Evolutionary conservation across 2,888 invertebrate genomes (phyloP).

Genomic region (Alcis repandata): DNA sequence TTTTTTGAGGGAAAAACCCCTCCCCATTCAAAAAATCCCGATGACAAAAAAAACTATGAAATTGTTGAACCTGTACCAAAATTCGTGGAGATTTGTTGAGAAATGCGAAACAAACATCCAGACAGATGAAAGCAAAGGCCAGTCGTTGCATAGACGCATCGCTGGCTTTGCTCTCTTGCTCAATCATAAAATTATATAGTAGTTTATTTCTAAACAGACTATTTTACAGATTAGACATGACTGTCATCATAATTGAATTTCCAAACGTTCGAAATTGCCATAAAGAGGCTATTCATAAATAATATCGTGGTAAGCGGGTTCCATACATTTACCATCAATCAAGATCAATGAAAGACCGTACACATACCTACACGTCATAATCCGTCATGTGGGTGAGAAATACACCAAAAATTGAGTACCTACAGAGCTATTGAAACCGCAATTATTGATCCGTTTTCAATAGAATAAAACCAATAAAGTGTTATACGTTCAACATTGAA

Average conservation of each 20-base stretch:
- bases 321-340: conserved; percentile 61
- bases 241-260: not conserved
- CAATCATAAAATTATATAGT: no score
- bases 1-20: no score
- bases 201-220: not conserved
- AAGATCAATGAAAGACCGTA: conserved; percentile 61
- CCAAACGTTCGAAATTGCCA: conserved; percentile 6
- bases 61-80: no score
- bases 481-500: no score
- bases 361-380: conserved; percentile 69
- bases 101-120: no score
- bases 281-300: conserved; percentile 31
- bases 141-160: no score
- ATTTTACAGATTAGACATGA: not conserved
- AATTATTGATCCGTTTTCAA: conserved; percentile 45
- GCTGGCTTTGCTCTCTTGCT: no score
- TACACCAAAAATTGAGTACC: conserved; percentile 50
- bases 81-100: no score
- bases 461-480: not conserved
- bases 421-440: conserved; percentile 38
- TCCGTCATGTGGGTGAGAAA: conserved; percentile 61
- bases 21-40: no score
- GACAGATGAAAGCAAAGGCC: no score
- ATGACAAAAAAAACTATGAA: no score
- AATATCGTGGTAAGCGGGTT: conserved; percentile 24